Evolutionary conservation across 2,888 invertebrate species (phyloP).

Genomic region (Myathropa florea): DNA sequence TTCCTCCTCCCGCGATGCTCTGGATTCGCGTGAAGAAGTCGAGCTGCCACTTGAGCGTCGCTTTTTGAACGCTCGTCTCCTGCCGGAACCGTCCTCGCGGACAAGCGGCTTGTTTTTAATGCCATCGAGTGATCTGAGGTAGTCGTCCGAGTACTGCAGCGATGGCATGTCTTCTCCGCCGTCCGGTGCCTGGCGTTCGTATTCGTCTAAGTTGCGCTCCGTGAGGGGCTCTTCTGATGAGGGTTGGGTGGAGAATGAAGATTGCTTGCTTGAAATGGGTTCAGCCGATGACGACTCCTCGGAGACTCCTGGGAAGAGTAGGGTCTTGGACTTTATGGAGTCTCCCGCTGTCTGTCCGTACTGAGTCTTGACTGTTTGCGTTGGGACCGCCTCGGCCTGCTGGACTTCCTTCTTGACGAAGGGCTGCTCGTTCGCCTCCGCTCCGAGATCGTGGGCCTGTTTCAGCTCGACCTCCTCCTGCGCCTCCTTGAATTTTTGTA

Average conservation of each 20-base stretch:
- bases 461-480: slow-evolving; percentile 74
- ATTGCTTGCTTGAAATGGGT: slow-evolving; percentile 75
- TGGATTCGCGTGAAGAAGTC: slow-evolving; percentile 83
- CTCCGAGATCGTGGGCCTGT: slow-evolving; percentile 18
- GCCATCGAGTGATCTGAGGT: slow-evolving; percentile 84
- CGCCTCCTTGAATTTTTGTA: slow-evolving; percentile 73
- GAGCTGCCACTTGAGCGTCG: slow-evolving; percentile 83
- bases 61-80: slow-evolving; percentile 84
- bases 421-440: slow-evolving; percentile 74
- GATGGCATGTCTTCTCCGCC: slow-evolving; percentile 77
- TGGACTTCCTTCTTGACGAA: slow-evolving; percentile 73
- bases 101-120: slow-evolving; percentile 84
- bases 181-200: slow-evolving; percentile 80
- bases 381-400: slow-evolving; percentile 70
- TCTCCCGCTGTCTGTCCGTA: slow-evolving; percentile 76
- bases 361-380: slow-evolving; percentile 78
- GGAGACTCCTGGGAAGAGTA: slow-evolving; percentile 76
- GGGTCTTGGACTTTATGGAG: slow-evolving; percentile 73
- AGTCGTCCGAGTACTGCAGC: slow-evolving; percentile 79
- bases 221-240: slow-evolving; percentile 78
- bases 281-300: slow-evolving; percentile 78
- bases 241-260: slow-evolving; percentile 77
- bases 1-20: slow-evolving; percentile 85
- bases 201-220: slow-evolving; percentile 83
- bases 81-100: slow-evolving; percentile 84